These are phyloP conservation scores for Chrysaora quinquecirrha DNA, from an alignment of 30 jellyfish, hydroid and myxozoan genomes.

Conservation along the genomic window DNA sequence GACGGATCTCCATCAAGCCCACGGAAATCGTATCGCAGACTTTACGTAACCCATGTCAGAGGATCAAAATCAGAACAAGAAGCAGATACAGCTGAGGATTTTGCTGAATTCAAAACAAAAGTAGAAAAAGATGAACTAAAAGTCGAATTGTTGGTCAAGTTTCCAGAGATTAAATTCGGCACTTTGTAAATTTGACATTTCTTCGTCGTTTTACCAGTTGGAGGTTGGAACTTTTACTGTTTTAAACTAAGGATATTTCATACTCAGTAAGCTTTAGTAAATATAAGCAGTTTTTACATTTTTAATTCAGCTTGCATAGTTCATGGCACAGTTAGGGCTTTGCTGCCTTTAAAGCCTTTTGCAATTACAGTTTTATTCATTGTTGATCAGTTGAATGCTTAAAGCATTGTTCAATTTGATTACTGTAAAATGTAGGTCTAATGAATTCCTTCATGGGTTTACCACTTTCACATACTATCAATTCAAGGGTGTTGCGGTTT, in stretches of 20 bases:
- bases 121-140: conserved; percentile 90
- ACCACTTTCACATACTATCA: too few species aligned
- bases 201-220: too few species aligned
- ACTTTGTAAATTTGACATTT: conserved; percentile 11
- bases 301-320: background rate
- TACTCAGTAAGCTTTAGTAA: background rate
- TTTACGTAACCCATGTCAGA: conserved; percentile 90
- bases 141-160: conserved; percentile 79
- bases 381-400: too few species aligned
- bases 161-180: conserved; percentile 28
- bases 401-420: too few species aligned
- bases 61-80: conserved; percentile 83
- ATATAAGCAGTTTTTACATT: background rate
- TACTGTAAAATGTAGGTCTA: too few species aligned
- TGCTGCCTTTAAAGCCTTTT: background rate
- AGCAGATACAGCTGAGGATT: conserved; percentile 44
- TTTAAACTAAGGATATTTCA: too few species aligned
- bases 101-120: conserved; percentile 56
- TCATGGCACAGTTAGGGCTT: background rate
- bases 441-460: too few species aligned
- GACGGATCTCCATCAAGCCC: conserved; percentile 94
- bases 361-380: too few species aligned
- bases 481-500: too few species aligned
- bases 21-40: conserved; percentile 91
- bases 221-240: background rate